Evolutionary conservation across 2,113 vertebrate species (phyloP).

Genomic region (Tapirus terrestris): DNA sequence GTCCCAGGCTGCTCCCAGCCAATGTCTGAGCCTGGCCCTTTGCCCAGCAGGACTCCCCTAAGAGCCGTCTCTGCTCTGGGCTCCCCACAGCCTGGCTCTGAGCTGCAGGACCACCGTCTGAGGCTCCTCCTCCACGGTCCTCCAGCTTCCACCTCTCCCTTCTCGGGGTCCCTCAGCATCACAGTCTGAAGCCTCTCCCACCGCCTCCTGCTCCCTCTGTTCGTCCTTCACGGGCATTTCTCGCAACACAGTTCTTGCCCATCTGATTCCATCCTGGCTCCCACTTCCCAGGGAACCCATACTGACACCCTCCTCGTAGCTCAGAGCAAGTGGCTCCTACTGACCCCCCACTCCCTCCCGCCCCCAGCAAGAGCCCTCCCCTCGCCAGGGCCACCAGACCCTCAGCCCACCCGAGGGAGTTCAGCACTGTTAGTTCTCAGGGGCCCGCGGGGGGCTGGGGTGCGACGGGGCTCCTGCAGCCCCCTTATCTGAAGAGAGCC

Average conservation of each 20-base stretch:
- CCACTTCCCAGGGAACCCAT: not conserved
- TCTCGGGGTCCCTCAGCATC: not conserved
- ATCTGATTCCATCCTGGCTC: no score
- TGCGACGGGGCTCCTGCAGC: no score
- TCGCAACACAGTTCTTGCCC: no score
- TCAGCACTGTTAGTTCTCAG: not conserved
- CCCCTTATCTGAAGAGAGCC: no score
- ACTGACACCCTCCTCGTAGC: fast-evolving
- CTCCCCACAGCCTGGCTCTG: not conserved
- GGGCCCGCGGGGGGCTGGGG: not conserved
- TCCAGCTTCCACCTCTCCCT: not conserved
- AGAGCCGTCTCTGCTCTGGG: not conserved
- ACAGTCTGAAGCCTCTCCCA: no score
- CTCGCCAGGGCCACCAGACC: not conserved
- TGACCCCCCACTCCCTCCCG: no score
- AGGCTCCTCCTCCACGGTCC: not conserved
- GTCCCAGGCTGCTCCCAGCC: no score
- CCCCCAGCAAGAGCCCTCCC: no score
- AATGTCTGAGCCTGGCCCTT: no score
- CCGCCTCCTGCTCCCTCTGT: not conserved
- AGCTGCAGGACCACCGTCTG: not conserved
- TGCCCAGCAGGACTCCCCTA: no score
- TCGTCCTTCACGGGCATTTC: not conserved
- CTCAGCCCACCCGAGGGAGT: not conserved
- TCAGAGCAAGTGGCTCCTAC: not conserved